phyloP scores from a whole-genome alignment of 1,140 invertebrate genomes.

The Ips nitidus region DNA sequence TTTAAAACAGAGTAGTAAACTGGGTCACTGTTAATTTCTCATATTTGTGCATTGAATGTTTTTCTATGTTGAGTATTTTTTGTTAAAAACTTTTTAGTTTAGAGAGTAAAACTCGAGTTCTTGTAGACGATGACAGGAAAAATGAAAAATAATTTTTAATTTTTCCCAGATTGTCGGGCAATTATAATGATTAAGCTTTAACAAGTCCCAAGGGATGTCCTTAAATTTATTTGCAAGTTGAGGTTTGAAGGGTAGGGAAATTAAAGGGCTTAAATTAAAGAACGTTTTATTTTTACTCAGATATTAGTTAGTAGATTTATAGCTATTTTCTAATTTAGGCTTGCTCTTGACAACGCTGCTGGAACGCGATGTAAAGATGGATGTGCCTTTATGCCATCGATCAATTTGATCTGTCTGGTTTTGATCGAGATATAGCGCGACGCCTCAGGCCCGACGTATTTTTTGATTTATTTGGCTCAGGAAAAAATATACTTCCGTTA shows the following conservation, averaged over 20 bases:
- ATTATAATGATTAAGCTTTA: slow-evolving; percentile 12
- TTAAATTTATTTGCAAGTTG: slow-evolving; percentile 3
- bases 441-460: slow-evolving; percentile 29
- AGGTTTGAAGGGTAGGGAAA: not conserved
- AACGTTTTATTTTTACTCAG: slow-evolving; percentile 1
- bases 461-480: slow-evolving; percentile 33
- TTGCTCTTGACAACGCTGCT: slow-evolving; percentile 16
- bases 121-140: not conserved
- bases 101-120: no score
- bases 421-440: slow-evolving; percentile 34
- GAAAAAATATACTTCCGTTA: slow-evolving; percentile 13
- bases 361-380: slow-evolving; percentile 34
- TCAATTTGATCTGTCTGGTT: slow-evolving; percentile 39
- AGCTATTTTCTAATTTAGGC: slow-evolving; percentile 2
- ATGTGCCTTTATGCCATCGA: slow-evolving; percentile 36
- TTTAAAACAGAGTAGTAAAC: no score
- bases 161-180: slow-evolving; percentile 3
- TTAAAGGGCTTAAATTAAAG: not conserved
- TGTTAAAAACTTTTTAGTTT: no score
- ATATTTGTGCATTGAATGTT: no score
- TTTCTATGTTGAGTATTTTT: no score
- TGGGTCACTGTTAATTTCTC: no score
- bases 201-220: not conserved
- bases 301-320: slow-evolving; percentile 1
- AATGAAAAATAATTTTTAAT: slow-evolving; percentile 11